Percentiles rank a stretch among this genome's conserved stretches.
These are phyloP conservation scores for Leptocoma aspasia DNA, from an alignment of 2,113 vertebrate species.

Conservation along the genomic window DNA sequence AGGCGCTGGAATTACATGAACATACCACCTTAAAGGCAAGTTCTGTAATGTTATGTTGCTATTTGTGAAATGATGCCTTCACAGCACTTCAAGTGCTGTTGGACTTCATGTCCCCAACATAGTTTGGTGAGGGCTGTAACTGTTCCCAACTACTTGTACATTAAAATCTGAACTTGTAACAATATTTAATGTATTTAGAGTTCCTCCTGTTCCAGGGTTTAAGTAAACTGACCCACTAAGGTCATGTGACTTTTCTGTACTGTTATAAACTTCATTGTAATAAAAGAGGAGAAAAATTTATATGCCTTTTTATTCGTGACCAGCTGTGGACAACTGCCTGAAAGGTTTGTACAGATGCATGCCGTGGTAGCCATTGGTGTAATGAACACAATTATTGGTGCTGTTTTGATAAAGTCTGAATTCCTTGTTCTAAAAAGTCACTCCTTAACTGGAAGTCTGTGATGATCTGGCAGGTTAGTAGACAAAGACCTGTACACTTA, in stretches of 20 bases:
- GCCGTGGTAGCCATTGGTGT: conserved; percentile 68
- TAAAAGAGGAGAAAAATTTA: conserved; percentile 93
- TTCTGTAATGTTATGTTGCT: conserved; percentile 90
- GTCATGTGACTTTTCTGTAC: conserved; percentile 93
- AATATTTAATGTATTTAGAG: conserved; percentile 87
- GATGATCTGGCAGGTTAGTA: too few species aligned
- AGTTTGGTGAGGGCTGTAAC: conserved; percentile 97
- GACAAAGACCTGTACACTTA: conserved; percentile 72
- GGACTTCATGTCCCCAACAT: conserved; percentile 96
- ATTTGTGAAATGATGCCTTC: conserved; percentile 89
- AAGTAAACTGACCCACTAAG: conserved; percentile 80
- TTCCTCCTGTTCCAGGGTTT: conserved; percentile 87
- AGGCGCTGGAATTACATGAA: conserved; percentile 98
- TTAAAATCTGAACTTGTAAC: conserved; percentile 81
- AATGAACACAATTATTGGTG: conserved; percentile 62
- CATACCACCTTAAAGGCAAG: conserved; percentile 98
- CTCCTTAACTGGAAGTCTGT: conserved; percentile 63
- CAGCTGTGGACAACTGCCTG: conserved; percentile 85
- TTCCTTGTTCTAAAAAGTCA: conserved; percentile 56
- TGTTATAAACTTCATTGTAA: conserved; percentile 95
- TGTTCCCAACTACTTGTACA: conserved; percentile 77
- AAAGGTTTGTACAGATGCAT: conserved; percentile 90
- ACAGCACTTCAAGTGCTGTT: conserved; percentile 96
- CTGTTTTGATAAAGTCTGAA: conserved; percentile 67
- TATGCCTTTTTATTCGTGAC: conserved; percentile 91